Conservation (phyloP, 1,140 invertebrate species). For the Cotesia glomerata region DNA sequence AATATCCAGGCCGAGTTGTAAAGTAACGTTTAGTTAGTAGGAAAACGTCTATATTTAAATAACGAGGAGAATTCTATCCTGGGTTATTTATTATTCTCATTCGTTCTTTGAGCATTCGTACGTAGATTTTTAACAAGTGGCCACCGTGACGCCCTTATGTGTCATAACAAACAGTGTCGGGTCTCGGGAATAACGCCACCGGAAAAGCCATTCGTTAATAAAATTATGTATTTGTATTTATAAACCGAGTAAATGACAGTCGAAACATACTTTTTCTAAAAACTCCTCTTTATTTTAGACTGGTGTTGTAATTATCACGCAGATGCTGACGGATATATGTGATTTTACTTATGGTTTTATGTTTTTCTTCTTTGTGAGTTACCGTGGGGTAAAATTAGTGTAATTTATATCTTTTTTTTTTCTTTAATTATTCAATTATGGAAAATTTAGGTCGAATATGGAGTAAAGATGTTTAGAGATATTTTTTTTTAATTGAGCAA, state of each 20-base stretch:
- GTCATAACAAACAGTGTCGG: constrained; percentile 19
- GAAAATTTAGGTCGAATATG: too few species aligned
- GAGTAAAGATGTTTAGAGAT: too few species aligned
- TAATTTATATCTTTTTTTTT: too few species aligned
- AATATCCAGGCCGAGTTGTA: constrained; percentile 20
- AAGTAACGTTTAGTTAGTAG: neutral
- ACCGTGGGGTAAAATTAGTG: too few species aligned
- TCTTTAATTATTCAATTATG: too few species aligned
- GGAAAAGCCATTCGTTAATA: constrained; percentile 12
- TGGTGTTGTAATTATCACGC: too few species aligned
- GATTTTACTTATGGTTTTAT: too few species aligned
- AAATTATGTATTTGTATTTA: constrained; percentile 12
- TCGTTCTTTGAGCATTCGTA: neutral
- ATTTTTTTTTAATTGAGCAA: too few species aligned
- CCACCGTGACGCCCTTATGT: constrained; percentile 19
- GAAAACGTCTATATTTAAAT: constrained; percentile 25
- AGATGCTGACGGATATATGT: too few species aligned
- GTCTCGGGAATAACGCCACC: constrained; percentile 5
- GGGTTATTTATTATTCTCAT: constrained; percentile 10
- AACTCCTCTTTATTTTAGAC: too few species aligned
- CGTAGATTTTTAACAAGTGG: constrained; percentile 22
- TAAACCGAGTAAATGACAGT: neutral
- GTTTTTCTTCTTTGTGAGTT: too few species aligned
- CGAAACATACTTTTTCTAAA: neutral
- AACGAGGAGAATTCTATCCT: constrained; percentile 9